Base-by-base conservation (phyloP, 1,140 invertebrate species). In the Charaxes varanes region DNA sequence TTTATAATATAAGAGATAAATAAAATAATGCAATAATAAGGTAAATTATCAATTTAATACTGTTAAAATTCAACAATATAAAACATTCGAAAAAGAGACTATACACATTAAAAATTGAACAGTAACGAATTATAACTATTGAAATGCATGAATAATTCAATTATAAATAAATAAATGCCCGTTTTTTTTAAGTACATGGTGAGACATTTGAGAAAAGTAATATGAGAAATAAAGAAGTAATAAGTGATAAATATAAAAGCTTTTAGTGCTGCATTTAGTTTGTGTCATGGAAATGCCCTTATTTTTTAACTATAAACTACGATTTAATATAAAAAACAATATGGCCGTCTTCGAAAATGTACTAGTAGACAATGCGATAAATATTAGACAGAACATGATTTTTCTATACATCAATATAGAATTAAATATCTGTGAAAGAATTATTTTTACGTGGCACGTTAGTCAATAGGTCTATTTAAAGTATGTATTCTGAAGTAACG, bases 31-130 rank as follows among this genome's bases (percentile, higher is more conserved):
- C n/a, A n/a, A n/a, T n/a, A n/a, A n/a, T n/a, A n/a, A n/a, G n/a
- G 21, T 38, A 59, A 60, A 64, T 56, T 55, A 51, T 49, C 52
- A 60, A 61, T 73, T 71, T 76, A 80, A 78, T 80, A 73, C 69
- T 73, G 71, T 76, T 78, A 80, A 77, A 72, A 68, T 76, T 78
- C 73, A 80, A 78, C 71, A 80, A 76, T 70, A 72, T 54, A 68
- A 70, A 76, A 80, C 63, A 54, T 62, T 73, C 61, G 52, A 53
- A 60, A 65, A 62, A 62, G 41, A 70, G 36, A 54, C 57, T 72
- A 61, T 73, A 67, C 63, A 74, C 49, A 62, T 22, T 33, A 53
- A 44, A 59, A 49, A 61, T 55, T 62, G 50, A 73, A 64, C 51
- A 54, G 24, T 66, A 72, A 71, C 62, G 51, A 66, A 65, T 56